These are phyloP conservation scores for Centropyge bicolor DNA, from an alignment of 2,797 vertebrate species.

Conservation along the genomic window DNA sequence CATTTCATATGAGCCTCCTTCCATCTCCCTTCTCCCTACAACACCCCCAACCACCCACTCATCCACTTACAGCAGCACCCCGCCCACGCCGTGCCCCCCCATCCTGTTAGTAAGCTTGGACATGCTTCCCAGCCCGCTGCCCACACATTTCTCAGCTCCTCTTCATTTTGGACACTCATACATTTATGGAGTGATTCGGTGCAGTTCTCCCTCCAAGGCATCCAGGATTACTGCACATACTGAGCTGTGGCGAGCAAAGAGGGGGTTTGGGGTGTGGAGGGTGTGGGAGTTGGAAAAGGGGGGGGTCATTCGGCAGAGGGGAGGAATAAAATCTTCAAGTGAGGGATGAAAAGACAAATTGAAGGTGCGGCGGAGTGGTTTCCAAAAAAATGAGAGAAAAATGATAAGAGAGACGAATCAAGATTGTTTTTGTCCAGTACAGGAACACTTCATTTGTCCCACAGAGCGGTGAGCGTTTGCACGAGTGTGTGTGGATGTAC, in stretches of 20 bases:
- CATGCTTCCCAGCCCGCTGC: constrained; percentile 78
- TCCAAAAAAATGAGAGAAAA: constrained; percentile 47
- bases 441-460: constrained; percentile 39
- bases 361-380: constrained; percentile 36
- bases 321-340: constrained; percentile 35
- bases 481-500: constrained; percentile 24
- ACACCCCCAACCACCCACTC: constrained; percentile 41
- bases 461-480: not conserved
- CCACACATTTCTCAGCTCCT: constrained; percentile 80
- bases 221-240: constrained; percentile 77
- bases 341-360: constrained; percentile 55
- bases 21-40: constrained; percentile 39
- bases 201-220: constrained; percentile 75
- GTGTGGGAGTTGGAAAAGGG: not conserved
- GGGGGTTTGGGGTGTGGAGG: constrained; percentile 13
- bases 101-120: constrained; percentile 78
- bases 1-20: constrained; percentile 32
- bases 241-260: constrained; percentile 41
- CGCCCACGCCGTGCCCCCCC: constrained; percentile 44
- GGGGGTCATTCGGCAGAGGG: constrained; percentile 17
- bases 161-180: constrained; percentile 85
- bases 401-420: constrained; percentile 36
- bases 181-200: constrained; percentile 84
- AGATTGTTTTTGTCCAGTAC: constrained; percentile 26
- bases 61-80: constrained; percentile 51